These are phyloP conservation scores for Phengaris arion DNA, from an alignment of 2,888 invertebrate genomes.

Conservation along the genomic window DNA sequence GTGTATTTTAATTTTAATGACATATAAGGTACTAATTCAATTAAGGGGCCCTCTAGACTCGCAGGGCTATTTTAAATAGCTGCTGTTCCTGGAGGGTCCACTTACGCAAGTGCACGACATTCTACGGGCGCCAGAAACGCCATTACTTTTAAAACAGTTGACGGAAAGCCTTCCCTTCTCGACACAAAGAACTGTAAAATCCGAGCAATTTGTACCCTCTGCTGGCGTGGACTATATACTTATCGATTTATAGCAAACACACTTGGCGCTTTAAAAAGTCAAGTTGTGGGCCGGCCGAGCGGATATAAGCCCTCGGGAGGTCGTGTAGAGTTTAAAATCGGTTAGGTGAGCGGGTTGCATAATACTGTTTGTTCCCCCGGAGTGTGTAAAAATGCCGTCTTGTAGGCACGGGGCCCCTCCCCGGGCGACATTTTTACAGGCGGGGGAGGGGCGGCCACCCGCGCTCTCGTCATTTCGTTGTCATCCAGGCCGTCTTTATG, in stretches of 20 bases:
- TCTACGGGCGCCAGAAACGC: slow-evolving; percentile 55
- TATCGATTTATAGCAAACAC: slow-evolving; percentile 76
- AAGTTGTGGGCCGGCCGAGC: slow-evolving; percentile 39
- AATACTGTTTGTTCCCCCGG: slow-evolving; percentile 57
- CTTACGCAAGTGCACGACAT: slow-evolving; percentile 32
- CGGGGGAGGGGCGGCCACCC: slow-evolving; percentile 59
- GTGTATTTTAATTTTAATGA: background rate
- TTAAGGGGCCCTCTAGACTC: slow-evolving; percentile 7
- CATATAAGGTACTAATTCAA: slow-evolving; percentile 15
- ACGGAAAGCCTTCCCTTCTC: slow-evolving; percentile 56
- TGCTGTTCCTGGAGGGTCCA: background rate
- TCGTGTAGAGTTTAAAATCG: slow-evolving; percentile 49
- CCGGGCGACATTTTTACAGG: slow-evolving; percentile 70
- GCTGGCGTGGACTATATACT: slow-evolving; percentile 64
- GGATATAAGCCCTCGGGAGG: slow-evolving; percentile 41
- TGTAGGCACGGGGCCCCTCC: slow-evolving; percentile 69
- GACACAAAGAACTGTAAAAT: slow-evolving; percentile 70
- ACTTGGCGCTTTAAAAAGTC: slow-evolving; percentile 66
- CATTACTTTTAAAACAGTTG: slow-evolving; percentile 62
- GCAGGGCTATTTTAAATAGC: slow-evolving; percentile 24
- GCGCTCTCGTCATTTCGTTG: slow-evolving; percentile 76
- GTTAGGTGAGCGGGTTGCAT: slow-evolving; percentile 48
- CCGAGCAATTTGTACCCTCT: slow-evolving; percentile 73
- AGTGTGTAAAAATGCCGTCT: slow-evolving; percentile 75
- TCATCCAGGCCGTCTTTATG: slow-evolving; percentile 74